A percentile compares a stretch with the other conserved stretches of the same genome.
Evolutionary conservation across 2,888 invertebrate genomes (phyloP).

Genomic region (Amphipyra berbera): DNA sequence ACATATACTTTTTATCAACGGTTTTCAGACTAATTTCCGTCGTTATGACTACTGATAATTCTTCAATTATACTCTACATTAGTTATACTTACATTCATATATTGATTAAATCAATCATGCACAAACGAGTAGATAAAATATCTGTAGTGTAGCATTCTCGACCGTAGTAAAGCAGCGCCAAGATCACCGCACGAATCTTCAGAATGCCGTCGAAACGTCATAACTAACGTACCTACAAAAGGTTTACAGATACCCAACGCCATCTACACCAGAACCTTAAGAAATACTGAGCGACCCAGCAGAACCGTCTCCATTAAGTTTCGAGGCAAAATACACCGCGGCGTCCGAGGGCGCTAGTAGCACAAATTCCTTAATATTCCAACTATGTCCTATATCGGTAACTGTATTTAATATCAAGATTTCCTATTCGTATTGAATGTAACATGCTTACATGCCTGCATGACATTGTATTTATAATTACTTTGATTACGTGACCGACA

Average conservation of each 20-base stretch:
- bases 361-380: slow-evolving; percentile 46
- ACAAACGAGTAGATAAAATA: no score
- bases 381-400: slow-evolving; percentile 43
- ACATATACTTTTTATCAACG: background rate
- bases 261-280: slow-evolving; percentile 59
- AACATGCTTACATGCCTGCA: slow-evolving; percentile 57
- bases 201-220: slow-evolving; percentile 3
- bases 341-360: slow-evolving; percentile 65
- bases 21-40: background rate
- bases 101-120: no score
- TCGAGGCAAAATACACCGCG: slow-evolving; percentile 29
- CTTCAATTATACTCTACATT: background rate
- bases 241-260: slow-evolving; percentile 50
- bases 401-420: slow-evolving; percentile 50
- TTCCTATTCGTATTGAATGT: slow-evolving; percentile 50
- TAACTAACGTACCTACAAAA: slow-evolving; percentile 5
- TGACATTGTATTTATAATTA: slow-evolving; percentile 61
- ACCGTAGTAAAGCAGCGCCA: slow-evolving; percentile 2
- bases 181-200: slow-evolving; percentile 2
- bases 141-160: background rate
- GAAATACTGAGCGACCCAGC: slow-evolving; percentile 36
- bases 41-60: background rate
- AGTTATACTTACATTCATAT: no score
- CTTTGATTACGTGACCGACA: slow-evolving; percentile 58
- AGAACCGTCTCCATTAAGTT: slow-evolving; percentile 24